A percentile compares a stretch with the other conserved stretches of the same genome.
phyloP scores from a whole-genome alignment of 2,888 invertebrate species.

The Spatulosminthurus flaviceps region DNA sequence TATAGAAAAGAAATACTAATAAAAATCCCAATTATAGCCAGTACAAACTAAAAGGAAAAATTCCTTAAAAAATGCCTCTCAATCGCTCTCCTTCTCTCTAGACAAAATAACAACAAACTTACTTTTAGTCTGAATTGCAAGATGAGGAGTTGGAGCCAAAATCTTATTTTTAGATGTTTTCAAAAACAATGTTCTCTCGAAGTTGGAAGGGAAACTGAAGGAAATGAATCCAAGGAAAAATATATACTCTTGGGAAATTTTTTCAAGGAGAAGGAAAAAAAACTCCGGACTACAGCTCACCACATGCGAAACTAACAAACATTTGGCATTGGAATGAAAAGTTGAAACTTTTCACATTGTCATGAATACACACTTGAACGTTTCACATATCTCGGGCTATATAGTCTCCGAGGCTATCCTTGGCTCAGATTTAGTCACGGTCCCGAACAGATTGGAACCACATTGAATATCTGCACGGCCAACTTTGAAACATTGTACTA shows the following conservation, averaged over 20 bases:
- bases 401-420: slow-evolving; percentile 22
- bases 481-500: slow-evolving; percentile 50
- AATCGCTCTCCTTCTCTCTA: too few species aligned
- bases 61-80: too few species aligned
- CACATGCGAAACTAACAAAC: slow-evolving; percentile 32
- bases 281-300: slow-evolving; percentile 13
- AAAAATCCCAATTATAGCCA: too few species aligned
- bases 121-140: too few species aligned
- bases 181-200: neutral
- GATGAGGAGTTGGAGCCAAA: too few species aligned
- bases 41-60: too few species aligned
- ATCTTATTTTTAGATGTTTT: neutral
- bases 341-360: slow-evolving; percentile 18
- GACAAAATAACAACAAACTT: too few species aligned
- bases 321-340: neutral
- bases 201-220: neutral
- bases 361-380: slow-evolving; percentile 11
- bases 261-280: neutral
- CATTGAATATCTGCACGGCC: slow-evolving; percentile 31
- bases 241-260: neutral
- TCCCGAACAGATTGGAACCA: slow-evolving; percentile 47
- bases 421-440: slow-evolving; percentile 47
- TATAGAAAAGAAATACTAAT: too few species aligned
- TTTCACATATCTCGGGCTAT: neutral
- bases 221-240: neutral